A percentile compares a stretch with the other conserved stretches of the same genome.
Conservation (phyloP, 2,888 invertebrate genomes). For the Coecobrya sp. region DNA sequence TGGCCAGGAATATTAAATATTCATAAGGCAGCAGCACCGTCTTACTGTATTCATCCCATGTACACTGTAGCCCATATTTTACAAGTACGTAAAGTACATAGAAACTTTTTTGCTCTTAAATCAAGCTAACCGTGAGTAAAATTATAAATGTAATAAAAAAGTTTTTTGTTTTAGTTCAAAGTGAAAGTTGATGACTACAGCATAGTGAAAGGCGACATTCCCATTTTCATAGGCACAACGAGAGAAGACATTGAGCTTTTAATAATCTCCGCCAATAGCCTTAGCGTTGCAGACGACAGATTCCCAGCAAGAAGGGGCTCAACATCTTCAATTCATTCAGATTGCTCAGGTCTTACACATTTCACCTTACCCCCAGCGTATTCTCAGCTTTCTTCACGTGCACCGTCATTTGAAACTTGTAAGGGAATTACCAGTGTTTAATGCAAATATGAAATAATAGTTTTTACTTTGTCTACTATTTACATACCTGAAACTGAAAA, state of each 20-base stretch:
- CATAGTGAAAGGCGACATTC: conserved; percentile 69
- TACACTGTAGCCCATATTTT: conserved; percentile 65
- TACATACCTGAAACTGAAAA: neutral
- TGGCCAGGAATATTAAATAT: conserved; percentile 60
- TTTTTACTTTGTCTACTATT: too few relatives aligned
- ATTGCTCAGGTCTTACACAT: conserved; percentile 69
- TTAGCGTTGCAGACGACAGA: conserved; percentile 58
- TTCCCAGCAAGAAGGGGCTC: conserved; percentile 72
- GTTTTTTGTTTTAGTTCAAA: conserved; percentile 60
- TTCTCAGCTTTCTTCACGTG: conserved; percentile 69
- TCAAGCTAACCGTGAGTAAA: neutral
- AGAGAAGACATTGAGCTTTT: conserved; percentile 69
- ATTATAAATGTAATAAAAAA: neutral
- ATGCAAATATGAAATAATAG: neutral
- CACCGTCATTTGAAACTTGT: conserved; percentile 72
- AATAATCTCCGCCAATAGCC: conserved; percentile 66
- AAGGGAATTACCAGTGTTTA: conserved; percentile 2
- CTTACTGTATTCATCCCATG: conserved; percentile 73
- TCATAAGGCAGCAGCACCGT: conserved; percentile 70
- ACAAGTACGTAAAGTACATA: conserved; percentile 53
- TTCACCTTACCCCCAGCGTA: conserved; percentile 71
- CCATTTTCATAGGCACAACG: conserved; percentile 70
- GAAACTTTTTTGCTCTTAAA: neutral
- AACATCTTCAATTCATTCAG: conserved; percentile 72
- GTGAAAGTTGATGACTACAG: conserved; percentile 76